These are phyloP conservation scores for Anabas testudineus DNA, from an alignment of 2,797 vertebrate genomes.

Conservation along the genomic window DNA sequence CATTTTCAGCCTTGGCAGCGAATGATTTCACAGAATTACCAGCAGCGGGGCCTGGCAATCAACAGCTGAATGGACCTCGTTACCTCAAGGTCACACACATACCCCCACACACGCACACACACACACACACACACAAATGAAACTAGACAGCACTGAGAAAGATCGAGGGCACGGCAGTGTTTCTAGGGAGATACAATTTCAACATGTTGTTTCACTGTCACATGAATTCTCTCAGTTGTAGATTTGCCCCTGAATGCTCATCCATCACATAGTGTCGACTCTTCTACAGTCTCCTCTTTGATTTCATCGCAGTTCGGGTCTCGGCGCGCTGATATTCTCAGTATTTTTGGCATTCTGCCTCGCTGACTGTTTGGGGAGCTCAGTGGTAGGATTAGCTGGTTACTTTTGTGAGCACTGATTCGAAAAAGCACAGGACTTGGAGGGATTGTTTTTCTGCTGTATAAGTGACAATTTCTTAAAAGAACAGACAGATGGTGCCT, in stretches of 20 bases:
- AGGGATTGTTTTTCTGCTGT: too few relatives aligned
- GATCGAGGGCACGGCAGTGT: constrained; percentile 16
- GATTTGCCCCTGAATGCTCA: constrained; percentile 16
- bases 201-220: constrained; percentile 23
- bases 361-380: constrained; percentile 40
- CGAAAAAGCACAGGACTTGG: constrained; percentile 15
- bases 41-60: constrained; percentile 50
- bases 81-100: constrained; percentile 67
- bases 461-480: too few relatives aligned
- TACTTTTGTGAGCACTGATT: constrained; percentile 41
- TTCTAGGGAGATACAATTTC: constrained; percentile 12
- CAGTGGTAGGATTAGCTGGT: constrained; percentile 32
- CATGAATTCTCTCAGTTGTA: constrained; percentile 7
- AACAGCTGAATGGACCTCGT: constrained; percentile 51
- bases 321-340: too few relatives aligned
- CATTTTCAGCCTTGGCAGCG: constrained; percentile 40
- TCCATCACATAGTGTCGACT: constrained; percentile 21
- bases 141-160: constrained; percentile 35
- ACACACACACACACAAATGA: constrained; percentile 17
- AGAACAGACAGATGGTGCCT: too few relatives aligned
- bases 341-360: constrained; percentile 13
- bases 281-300: background rate
- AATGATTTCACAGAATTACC: constrained; percentile 52
- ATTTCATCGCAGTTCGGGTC: background rate
- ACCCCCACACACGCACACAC: constrained; percentile 7